Evolutionary conservation across 2,113 vertebrate genomes (phyloP).

Genomic region (Acanthisitta chloris): DNA sequence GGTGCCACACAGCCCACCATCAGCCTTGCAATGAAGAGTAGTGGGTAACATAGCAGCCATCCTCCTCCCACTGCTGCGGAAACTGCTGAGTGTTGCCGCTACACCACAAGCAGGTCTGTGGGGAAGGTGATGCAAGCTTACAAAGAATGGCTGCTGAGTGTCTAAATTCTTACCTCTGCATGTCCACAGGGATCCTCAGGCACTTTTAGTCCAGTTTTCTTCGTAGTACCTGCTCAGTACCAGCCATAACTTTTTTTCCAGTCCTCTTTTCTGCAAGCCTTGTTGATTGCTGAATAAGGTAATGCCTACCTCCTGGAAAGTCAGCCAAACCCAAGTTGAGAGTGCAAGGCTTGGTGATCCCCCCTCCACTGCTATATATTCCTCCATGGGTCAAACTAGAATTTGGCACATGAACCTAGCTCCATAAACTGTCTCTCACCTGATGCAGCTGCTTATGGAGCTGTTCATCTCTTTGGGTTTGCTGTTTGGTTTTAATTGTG

Average conservation of each 20-base stretch:
- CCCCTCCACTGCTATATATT: neutral
- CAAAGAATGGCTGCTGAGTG: neutral
- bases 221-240: neutral
- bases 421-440: neutral
- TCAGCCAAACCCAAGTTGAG: neutral
- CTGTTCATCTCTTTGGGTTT: neutral
- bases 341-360: neutral
- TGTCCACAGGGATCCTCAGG: neutral
- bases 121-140: neutral
- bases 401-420: neutral
- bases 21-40: neutral
- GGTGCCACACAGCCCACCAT: neutral
- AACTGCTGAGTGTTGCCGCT: neutral
- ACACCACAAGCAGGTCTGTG: rapidly evolving
- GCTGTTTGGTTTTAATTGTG: neutral
- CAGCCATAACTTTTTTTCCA: neutral
- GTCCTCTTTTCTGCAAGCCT: neutral
- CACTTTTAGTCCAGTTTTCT: neutral
- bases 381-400: neutral
- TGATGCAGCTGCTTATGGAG: neutral
- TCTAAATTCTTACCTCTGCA: neutral
- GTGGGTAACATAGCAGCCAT: neutral
- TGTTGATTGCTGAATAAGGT: neutral
- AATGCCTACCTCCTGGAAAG: neutral
- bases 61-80: neutral